Evolutionary conservation across 2,888 invertebrate genomes (phyloP).

Genomic region (Callyntrura guangdongensis): DNA sequence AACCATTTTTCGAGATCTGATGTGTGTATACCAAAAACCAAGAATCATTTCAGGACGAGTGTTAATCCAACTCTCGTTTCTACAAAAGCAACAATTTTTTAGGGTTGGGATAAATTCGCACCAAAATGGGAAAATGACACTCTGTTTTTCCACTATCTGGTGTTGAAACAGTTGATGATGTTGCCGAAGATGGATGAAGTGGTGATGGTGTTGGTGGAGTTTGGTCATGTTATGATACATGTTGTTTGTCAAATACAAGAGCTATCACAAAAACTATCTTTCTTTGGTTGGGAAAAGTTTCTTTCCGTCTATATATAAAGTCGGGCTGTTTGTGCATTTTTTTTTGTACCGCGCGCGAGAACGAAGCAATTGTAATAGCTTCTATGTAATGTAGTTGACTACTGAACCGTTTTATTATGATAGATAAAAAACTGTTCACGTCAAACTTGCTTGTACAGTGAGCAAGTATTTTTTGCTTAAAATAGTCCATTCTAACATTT

Average conservation of each 20-base stretch:
- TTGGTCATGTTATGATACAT: not conserved
- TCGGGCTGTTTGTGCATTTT: not conserved
- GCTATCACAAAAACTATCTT: not conserved
- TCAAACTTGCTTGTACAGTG: not conserved
- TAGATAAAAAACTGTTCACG: constrained; percentile 23
- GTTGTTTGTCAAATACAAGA: not conserved
- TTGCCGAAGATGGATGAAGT: constrained; percentile 30
- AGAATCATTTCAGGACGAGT: constrained; percentile 40
- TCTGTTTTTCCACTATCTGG: not conserved
- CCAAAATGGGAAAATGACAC: constrained; percentile 32
- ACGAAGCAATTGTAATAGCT: not conserved
- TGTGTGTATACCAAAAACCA: not conserved
- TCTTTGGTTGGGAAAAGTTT: not conserved
- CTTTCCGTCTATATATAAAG: not conserved
- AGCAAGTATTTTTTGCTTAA: not conserved
- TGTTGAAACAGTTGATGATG: constrained; percentile 25
- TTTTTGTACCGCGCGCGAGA: not conserved
- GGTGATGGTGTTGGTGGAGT: not conserved
- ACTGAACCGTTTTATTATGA: constrained; percentile 14
- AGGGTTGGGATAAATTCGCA: constrained; percentile 19
- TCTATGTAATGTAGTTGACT: constrained; percentile 3
- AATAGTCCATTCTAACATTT: not conserved
- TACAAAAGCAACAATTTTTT: constrained; percentile 41
- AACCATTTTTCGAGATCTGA: not conserved
- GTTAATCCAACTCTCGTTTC: constrained; percentile 18